Conservation (phyloP, 2,113 vertebrate species). For the Stegastes partitus region DNA sequence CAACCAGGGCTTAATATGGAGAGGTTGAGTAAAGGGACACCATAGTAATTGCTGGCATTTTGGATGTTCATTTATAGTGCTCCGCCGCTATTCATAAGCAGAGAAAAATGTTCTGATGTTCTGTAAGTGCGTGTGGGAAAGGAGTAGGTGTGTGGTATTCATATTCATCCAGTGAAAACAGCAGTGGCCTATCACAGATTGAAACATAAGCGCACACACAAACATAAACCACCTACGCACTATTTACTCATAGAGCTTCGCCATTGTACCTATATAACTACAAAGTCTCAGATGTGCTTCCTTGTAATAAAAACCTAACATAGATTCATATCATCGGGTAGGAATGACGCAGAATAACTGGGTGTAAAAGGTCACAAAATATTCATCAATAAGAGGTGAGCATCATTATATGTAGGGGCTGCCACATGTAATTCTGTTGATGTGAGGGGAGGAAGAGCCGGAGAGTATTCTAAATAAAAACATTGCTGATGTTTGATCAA, state of each 20-base stretch:
- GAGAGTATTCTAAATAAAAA: too few relatives aligned
- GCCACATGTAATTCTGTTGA: too few relatives aligned
- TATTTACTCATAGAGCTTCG: constrained; percentile 33
- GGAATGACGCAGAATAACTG: not conserved
- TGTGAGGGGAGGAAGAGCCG: too few relatives aligned
- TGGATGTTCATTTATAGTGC: constrained; percentile 72
- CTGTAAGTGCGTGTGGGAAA: constrained; percentile 65
- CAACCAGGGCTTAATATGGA: constrained; percentile 72
- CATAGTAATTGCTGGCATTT: constrained; percentile 68
- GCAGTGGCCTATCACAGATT: constrained; percentile 56
- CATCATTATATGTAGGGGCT: too few relatives aligned
- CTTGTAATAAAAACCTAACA: constrained; percentile 33
- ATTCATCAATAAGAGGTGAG: constrained; percentile 6
- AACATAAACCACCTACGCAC: constrained; percentile 62
- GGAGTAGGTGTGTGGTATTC: constrained; percentile 72
- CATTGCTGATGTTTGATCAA: too few relatives aligned
- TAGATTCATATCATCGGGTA: constrained; percentile 9
- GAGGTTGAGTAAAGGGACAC: constrained; percentile 71
- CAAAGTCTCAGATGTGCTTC: constrained; percentile 17
- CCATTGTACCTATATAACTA: constrained; percentile 25
- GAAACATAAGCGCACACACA: constrained; percentile 59
- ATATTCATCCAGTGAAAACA: constrained; percentile 71
- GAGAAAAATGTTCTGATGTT: constrained; percentile 62
- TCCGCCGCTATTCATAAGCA: constrained; percentile 39
- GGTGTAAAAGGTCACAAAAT: constrained; percentile 29